Evolutionary conservation across 2,113 vertebrate species (phyloP).

Genomic region (Corythornis vintsioides): DNA sequence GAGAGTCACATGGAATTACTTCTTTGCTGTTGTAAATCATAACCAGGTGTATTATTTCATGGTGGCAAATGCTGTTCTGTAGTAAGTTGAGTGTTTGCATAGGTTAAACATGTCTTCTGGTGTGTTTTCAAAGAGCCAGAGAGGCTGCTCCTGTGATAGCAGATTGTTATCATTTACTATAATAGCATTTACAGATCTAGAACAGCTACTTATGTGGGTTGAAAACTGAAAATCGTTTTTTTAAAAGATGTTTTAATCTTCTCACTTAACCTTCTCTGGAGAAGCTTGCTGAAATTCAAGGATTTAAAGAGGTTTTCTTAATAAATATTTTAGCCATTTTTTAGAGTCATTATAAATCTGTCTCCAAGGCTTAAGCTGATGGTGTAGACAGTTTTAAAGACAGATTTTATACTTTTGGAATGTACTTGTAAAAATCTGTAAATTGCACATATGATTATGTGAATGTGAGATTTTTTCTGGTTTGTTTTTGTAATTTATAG

Average conservation of each 20-base stretch:
- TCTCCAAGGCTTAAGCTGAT: constrained; percentile 10
- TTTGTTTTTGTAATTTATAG: not conserved
- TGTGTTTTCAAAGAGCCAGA: not conserved
- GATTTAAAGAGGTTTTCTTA: not conserved
- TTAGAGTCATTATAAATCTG: constrained; percentile 1
- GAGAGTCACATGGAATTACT: not conserved
- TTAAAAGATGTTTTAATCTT: constrained; percentile 33
- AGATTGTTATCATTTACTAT: constrained; percentile 35
- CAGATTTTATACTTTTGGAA: constrained; percentile 14
- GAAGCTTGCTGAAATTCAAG: not conserved
- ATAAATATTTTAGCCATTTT: constrained; percentile 20
- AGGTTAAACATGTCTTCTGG: constrained; percentile 2
- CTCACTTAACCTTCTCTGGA: constrained; percentile 16
- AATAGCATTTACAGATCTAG: constrained; percentile 34
- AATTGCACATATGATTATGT: not conserved
- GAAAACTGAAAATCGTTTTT: constrained; percentile 45
- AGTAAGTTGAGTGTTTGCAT: not conserved
- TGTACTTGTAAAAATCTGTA: not conserved
- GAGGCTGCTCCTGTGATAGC: not conserved
- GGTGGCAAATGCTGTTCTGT: not conserved
- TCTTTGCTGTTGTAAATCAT: constrained; percentile 19
- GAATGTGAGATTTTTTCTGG: not conserved
- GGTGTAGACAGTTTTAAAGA: not conserved
- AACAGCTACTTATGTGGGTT: constrained; percentile 43
- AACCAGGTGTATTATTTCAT: constrained; percentile 44